Evolutionary conservation across 1,140 invertebrate species (phyloP).

Genomic region (Drosophila ercepeae): DNA sequence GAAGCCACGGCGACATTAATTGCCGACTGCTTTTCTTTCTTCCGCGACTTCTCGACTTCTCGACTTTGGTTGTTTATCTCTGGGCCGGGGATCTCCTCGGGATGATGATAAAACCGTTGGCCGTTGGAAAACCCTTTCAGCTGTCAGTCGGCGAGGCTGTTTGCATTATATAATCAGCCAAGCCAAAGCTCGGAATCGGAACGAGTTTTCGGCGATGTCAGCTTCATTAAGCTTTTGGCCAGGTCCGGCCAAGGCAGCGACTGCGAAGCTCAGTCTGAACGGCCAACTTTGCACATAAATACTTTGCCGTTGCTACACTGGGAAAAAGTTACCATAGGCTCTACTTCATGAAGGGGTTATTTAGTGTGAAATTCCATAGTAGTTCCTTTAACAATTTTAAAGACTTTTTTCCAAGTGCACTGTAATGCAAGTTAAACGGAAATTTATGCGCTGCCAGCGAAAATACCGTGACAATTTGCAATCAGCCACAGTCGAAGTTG

Average conservation of each 20-base stretch:
- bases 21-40: slow-evolving; percentile 33
- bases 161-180: slow-evolving; percentile 51
- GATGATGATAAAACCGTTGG: slow-evolving; percentile 42
- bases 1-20: slow-evolving; percentile 60
- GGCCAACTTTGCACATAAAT: slow-evolving; percentile 55
- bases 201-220: slow-evolving; percentile 41
- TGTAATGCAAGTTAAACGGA: slow-evolving; percentile 63
- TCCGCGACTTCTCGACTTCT: background rate
- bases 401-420: slow-evolving; percentile 15
- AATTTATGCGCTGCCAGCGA: slow-evolving; percentile 80
- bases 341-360: too few relatives aligned
- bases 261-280: slow-evolving; percentile 39
- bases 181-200: slow-evolving; percentile 31
- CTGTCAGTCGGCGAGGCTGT: slow-evolving; percentile 29
- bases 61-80: slow-evolving; percentile 20
- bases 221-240: slow-evolving; percentile 67
- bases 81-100: slow-evolving; percentile 5
- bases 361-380: too few relatives aligned
- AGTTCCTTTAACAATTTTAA: too few relatives aligned
- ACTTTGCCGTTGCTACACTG: slow-evolving; percentile 20
- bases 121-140: slow-evolving; percentile 51
- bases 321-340: background rate
- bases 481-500: slow-evolving; percentile 58
- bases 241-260: slow-evolving; percentile 5
- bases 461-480: slow-evolving; percentile 82